Conservation (phyloP, 2,113 vertebrate genomes). For the Laterallus jamaicensis region DNA sequence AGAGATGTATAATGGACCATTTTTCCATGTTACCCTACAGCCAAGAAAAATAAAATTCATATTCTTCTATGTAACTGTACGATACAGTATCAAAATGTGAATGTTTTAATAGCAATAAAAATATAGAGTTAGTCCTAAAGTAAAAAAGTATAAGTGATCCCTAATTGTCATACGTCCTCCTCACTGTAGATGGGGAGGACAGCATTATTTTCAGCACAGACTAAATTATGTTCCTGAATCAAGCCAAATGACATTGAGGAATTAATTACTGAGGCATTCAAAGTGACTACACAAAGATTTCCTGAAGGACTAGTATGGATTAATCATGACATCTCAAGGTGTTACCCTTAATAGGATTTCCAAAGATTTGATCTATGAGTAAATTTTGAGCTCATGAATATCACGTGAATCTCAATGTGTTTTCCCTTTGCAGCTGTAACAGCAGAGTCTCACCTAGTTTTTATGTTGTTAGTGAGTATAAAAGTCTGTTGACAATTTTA, state of each 20-base stretch:
- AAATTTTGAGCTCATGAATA: constrained; percentile 46
- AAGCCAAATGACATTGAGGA: constrained; percentile 50
- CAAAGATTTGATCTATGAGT: constrained; percentile 51
- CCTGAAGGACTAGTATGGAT: constrained; percentile 60
- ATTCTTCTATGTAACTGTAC: not conserved
- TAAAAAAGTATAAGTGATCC: not conserved
- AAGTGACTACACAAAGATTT: constrained; percentile 51
- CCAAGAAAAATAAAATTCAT: accelerated
- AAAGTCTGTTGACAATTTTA: not conserved
- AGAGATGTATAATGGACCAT: not conserved
- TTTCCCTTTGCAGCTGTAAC: not conserved
- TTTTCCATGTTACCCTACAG: not conserved
- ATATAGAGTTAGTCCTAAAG: not conserved
- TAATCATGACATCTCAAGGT: constrained; percentile 66
- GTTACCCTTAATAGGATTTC: constrained; percentile 60
- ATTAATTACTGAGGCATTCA: constrained; percentile 53
- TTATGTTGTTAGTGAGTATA: not conserved
- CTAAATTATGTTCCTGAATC: not conserved
- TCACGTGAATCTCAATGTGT: not conserved
- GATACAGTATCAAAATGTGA: not conserved
- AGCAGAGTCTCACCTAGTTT: not conserved
- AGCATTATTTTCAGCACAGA: not conserved
- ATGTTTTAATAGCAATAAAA: not conserved
- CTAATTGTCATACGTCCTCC: not conserved
- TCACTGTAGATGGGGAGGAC: not conserved